Evolutionary conservation across 2,797 vertebrate genomes (phyloP).

Genomic region (Pteronotus mesoamericanus): DNA sequence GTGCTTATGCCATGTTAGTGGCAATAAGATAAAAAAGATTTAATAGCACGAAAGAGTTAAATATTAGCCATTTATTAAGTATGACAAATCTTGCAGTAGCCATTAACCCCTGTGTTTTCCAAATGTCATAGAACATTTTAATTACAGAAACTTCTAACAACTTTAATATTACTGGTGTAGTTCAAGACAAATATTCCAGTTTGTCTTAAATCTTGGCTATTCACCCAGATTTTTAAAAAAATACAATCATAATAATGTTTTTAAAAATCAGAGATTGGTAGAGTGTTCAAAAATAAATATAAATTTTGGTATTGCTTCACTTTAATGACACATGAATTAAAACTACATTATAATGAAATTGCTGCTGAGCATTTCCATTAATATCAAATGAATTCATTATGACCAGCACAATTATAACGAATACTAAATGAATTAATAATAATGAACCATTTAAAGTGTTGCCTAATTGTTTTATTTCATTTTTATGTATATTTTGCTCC

Average conservation of each 20-base stretch:
- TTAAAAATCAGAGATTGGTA: slow-evolving; percentile 74
- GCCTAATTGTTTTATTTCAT: slow-evolving; percentile 86
- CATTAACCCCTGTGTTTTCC: background rate
- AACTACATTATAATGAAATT: slow-evolving; percentile 83
- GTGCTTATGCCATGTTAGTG: background rate
- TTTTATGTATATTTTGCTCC: slow-evolving; percentile 84
- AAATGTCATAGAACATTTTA: background rate
- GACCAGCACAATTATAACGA: slow-evolving; percentile 81
- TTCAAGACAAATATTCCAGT: background rate
- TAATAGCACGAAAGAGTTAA: background rate
- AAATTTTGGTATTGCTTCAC: slow-evolving; percentile 80
- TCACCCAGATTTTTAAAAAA: slow-evolving; percentile 45
- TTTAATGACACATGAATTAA: slow-evolving; percentile 83
- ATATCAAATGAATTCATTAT: slow-evolving; percentile 87
- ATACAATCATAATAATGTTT: slow-evolving; percentile 30
- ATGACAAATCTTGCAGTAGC: background rate
- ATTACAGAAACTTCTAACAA: background rate
- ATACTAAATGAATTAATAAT: slow-evolving; percentile 87
- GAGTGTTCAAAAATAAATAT: slow-evolving; percentile 78
- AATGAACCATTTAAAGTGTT: slow-evolving; percentile 83
- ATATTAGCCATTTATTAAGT: background rate
- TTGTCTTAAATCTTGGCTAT: slow-evolving; percentile 13
- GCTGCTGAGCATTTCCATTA: slow-evolving; percentile 81
- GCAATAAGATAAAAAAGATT: background rate
- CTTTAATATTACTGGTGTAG: background rate